These are phyloP conservation scores for Parnassius apollo DNA, from an alignment of 2,888 invertebrate species.

Conservation along the genomic window DNA sequence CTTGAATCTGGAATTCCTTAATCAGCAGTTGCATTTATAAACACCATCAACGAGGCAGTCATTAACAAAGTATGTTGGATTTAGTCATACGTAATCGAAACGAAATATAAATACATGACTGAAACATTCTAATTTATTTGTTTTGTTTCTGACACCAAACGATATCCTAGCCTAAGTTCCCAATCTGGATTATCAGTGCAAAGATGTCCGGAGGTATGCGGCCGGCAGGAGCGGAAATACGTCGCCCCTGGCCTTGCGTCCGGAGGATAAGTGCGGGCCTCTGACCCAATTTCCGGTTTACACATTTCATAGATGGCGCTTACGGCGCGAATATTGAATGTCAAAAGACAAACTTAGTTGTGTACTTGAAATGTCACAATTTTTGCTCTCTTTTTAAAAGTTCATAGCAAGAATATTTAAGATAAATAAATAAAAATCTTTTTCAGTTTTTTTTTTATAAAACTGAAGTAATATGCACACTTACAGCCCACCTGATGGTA, in stretches of 20 bases:
- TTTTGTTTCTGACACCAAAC: background rate
- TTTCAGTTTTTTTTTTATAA: too few species aligned
- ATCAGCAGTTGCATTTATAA: too few species aligned
- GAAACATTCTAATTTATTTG: background rate
- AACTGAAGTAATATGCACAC: too few species aligned
- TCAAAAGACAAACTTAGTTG: background rate
- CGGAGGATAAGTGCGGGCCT: slow-evolving; percentile 64
- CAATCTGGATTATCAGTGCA: slow-evolving; percentile 29
- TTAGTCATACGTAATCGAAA: too few species aligned
- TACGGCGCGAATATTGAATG: slow-evolving; percentile 50
- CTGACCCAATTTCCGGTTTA: slow-evolving; percentile 75
- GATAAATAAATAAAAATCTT: too few species aligned
- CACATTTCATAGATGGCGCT: slow-evolving; percentile 67
- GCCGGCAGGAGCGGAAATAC: slow-evolving; percentile 69
- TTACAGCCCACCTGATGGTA: too few species aligned
- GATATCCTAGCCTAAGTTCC: slow-evolving; percentile 17
- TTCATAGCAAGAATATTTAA: too few species aligned
- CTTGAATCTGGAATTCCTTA: too few species aligned
- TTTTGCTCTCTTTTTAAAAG: too few species aligned
- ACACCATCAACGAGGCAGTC: too few species aligned
- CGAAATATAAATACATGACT: too few species aligned
- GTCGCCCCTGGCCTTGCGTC: slow-evolving; percentile 68
- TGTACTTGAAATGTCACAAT: background rate
- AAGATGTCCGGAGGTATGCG: slow-evolving; percentile 58
- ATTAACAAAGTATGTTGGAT: too few species aligned